Base-by-base conservation (phyloP, 1,140 invertebrate genomes). In the Intoshia linei region DNA sequence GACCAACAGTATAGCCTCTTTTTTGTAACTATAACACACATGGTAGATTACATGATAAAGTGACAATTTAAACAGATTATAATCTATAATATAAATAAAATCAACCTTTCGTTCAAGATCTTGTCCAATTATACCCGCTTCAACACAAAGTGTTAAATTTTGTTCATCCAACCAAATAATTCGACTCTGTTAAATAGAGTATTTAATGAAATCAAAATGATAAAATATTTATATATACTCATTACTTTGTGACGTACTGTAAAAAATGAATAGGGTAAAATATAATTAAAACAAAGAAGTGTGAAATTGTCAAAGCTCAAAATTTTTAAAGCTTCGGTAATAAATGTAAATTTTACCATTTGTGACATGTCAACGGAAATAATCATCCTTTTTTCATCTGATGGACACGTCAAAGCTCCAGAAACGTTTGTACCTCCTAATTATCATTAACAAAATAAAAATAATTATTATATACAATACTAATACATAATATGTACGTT, bases 41-140 rank as follows among this genome's bases (percentile, higher is more conserved):
- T 10, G 24, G n/a, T 7, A 7, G 7, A 7, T 65, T 18, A 30
- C 19, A 18, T 15, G 19, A 30, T 30, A 30, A 14, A 30, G 29
- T 30, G 29, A 15, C 19, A 15, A 14, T 5, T 18, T 15, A 15
- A 30, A 5, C 29, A 11, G 10, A 25, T 7, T n/a, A n/a, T 13
- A 32, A 32, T 7, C 7, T 15, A 32, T 32, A 15, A 7, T 7
- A 7, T 7, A 22, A 19, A 11, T 18, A 7, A 17, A 11, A 34
- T 41, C 43, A 38, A 59, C 50, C 44, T 47, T 40, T 43, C 51
- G 47, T 34, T 60, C 54, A 37, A 64, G 43, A 31, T 92, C 79
- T 57, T 92, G 81, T 0, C 84, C 84, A 39, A 90, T 70, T 39
- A 92, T 81, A 7, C 83, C 83, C 19, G 73, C 62, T 57, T 93